Evolutionary conservation across 2,797 vertebrate genomes (phyloP), one percentile per base, ranked within the genome.

Genomic region (Eulemur rubriventer): DNA sequence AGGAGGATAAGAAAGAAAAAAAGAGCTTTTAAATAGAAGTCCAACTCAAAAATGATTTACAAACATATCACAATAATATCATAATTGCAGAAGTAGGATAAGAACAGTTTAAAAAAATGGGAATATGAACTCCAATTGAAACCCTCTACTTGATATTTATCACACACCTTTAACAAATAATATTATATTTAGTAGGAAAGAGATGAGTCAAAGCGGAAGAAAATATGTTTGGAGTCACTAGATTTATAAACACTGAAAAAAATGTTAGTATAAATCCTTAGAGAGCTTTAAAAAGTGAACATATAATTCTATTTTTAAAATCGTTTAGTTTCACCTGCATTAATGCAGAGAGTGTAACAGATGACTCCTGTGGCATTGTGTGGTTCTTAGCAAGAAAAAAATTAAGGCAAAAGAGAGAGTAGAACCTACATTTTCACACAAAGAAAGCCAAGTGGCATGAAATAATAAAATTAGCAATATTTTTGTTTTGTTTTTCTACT

Each of bases 361-460:
- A 10, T 48, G 20, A n/a, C 0, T 8, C 0, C 28, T 28, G 0
- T 3, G 35, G 6, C 10, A 5, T 6, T 20, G 6, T 10, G 16
- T 50, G 38, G 1, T 38, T 67, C n/a, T 26, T 2, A 79, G 6
- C 7, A 33, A 84, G 26, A 43, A 63, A 46, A 13, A 2, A n/a
- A 75, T 57, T 6, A 33, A 50, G 33, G 16, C 11, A 78, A 24
- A 65, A 13, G 10, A 38, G 1, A 13, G 10, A 38, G 2, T 10
- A 6, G n/a, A 43, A 18, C 1, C 20, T 48, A 50, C 28, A 57
- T 67, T 87, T 79, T 73, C 35, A 24, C 14, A 46, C 57, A 63
- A 38, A 3, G 43, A 93, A 88, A 85, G 22, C 28, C 46, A 48
- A 52, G 8, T 26, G 26, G 5, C 4, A 3, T 7, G 7, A 4